phyloP scores from a whole-genome alignment of 2,888 invertebrate genomes.

The Limnephilus marmoratus region DNA sequence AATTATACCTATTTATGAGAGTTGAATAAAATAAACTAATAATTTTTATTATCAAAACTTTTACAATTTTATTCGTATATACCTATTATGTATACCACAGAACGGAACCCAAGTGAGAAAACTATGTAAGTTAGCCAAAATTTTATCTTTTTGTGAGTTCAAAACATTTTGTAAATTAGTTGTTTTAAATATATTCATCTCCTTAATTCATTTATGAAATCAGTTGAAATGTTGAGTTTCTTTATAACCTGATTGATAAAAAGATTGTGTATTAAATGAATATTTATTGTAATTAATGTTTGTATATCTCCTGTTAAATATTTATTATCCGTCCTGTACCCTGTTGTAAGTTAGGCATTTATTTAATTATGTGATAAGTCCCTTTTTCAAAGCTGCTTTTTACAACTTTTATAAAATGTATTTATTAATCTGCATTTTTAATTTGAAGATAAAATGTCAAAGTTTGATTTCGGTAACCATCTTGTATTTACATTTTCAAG shows the following conservation, averaged over 20 bases:
- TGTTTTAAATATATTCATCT: not conserved
- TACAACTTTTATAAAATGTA: not conserved
- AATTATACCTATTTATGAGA: not conserved
- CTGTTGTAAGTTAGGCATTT: constrained; percentile 9
- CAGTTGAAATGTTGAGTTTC: not conserved
- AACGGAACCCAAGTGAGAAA: not conserved
- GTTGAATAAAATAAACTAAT: not conserved
- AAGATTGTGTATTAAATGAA: not conserved
- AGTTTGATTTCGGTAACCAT: not conserved
- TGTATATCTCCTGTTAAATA: constrained; percentile 4
- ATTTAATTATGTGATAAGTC: not conserved
- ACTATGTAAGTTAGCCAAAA: not conserved
- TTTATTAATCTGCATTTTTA: not conserved
- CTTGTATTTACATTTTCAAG: not conserved
- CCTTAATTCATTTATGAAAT: not conserved
- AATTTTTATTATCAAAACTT: not conserved
- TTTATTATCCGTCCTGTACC: constrained; percentile 43
- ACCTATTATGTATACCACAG: not conserved
- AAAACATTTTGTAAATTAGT: not conserved
- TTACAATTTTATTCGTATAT: not conserved
- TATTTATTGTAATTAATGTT: not conserved
- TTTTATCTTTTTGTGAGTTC: not conserved
- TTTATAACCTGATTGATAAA: not conserved
- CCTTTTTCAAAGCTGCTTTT: not conserved
- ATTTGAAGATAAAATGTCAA: not conserved